These are phyloP conservation scores for Melipona beecheii DNA, from an alignment of 2,888 invertebrate species.

Conservation along the genomic window DNA sequence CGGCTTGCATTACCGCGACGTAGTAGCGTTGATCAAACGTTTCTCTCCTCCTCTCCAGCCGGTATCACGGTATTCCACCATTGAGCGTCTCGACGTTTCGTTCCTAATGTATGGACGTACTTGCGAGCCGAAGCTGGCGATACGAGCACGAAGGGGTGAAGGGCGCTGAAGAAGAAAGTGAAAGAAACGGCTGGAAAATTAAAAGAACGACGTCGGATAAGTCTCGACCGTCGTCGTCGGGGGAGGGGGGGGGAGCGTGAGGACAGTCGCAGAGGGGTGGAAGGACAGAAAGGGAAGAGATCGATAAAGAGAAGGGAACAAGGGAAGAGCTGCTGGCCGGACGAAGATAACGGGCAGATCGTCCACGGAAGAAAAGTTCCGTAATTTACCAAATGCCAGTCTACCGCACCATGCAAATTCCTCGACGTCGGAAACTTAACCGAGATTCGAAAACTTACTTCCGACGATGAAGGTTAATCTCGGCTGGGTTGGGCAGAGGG, in stretches of 20 bases:
- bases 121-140: background rate
- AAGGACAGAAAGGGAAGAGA: conserved; percentile 7
- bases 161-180: conserved; percentile 13
- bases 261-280: background rate
- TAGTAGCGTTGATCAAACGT: conserved; percentile 2
- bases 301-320: conserved; percentile 29
- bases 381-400: conserved; percentile 70
- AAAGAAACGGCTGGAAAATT: conserved; percentile 39
- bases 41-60: background rate
- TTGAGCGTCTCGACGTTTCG: background rate
- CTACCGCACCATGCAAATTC: conserved; percentile 67
- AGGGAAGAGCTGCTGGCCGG: background rate
- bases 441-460: conserved; percentile 70
- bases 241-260: no score
- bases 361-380: conserved; percentile 63
- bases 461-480: conserved; percentile 69
- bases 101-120: background rate
- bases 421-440: conserved; percentile 63
- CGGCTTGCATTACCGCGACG: background rate
- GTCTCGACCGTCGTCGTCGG: background rate
- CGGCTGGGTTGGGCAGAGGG: background rate
- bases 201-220: conserved; percentile 34
- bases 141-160: background rate
- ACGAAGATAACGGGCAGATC: conserved; percentile 54
- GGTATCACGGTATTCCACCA: background rate